Percentiles rank a stretch among this genome's conserved stretches.
These are phyloP conservation scores for Equus quagga DNA, from an alignment of 2,113 vertebrate genomes.

Conservation along the genomic window DNA sequence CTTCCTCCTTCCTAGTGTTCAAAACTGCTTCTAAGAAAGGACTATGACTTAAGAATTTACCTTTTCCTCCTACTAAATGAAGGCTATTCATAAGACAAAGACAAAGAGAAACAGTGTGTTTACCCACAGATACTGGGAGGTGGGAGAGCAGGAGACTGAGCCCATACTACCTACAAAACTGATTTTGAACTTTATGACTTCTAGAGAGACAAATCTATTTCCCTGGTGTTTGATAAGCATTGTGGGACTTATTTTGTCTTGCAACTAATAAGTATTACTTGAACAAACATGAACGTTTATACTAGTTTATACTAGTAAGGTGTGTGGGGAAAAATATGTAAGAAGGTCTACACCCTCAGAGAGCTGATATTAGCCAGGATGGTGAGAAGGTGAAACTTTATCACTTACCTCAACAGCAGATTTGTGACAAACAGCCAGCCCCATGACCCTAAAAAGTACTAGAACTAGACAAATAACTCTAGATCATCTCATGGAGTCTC, in stretches of 20 bases:
- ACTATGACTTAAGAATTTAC: conserved; percentile 29
- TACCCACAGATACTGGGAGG: not conserved
- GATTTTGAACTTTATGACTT: conserved; percentile 25
- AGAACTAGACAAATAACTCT: conserved; percentile 40
- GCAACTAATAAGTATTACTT: conserved; percentile 20
- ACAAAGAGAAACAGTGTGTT: not conserved
- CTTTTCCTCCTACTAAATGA: conserved; percentile 38
- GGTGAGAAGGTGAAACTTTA: not conserved
- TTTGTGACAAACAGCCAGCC: not conserved
- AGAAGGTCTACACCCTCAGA: not conserved
- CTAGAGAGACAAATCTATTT: conserved; percentile 51
- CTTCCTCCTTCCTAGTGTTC: not conserved
- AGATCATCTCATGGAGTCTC: conserved; percentile 8
- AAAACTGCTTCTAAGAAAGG: conserved; percentile 48
- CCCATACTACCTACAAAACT: not conserved
- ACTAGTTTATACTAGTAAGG: conserved; percentile 47
- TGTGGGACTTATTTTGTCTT: conserved; percentile 27
- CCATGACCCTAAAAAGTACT: not conserved
- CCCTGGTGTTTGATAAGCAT: not conserved
- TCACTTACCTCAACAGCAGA: not conserved
- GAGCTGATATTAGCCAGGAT: not conserved
- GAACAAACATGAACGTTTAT: conserved; percentile 46
- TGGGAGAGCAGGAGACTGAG: not conserved
- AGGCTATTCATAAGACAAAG: not conserved
- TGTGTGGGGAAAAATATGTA: not conserved